phyloP scores from a whole-genome alignment of 1,140 invertebrate species.

The Macrobrachium nipponense region DNA sequence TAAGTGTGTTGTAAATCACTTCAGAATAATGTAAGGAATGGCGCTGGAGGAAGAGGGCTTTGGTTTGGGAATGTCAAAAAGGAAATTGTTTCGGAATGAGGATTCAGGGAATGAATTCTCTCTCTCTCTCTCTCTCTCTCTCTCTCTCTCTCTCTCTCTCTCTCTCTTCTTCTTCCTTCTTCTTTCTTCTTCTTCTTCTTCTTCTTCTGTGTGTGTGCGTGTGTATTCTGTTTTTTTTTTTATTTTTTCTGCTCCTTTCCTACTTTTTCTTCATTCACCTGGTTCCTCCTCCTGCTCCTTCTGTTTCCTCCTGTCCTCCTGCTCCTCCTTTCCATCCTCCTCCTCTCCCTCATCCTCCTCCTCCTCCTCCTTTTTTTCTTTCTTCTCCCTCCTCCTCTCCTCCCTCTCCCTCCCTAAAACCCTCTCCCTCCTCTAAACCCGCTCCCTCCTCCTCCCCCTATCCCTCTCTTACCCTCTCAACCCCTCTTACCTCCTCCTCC shows the following conservation, averaged over 20 bases:
- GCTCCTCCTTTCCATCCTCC: background rate
- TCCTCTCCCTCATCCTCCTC: background rate
- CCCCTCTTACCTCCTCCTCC: background rate
- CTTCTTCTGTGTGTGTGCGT: background rate
- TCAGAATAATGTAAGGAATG: too few relatives aligned
- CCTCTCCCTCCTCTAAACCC: conserved; percentile 72
- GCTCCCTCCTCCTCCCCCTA: background rate
- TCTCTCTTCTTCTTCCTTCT: background rate
- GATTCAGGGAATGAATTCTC: background rate
- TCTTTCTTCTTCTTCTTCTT: too few relatives aligned
- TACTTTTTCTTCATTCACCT: background rate
- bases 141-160: conserved; percentile 8
- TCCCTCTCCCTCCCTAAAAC: conserved; percentile 6
- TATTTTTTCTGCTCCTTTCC: background rate
- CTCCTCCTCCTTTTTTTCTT: background rate
- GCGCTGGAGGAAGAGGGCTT: too few relatives aligned
- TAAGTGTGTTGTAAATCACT: too few relatives aligned
- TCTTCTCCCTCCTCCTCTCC: background rate
- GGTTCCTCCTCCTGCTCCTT: background rate
- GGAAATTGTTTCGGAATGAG: too few relatives aligned
- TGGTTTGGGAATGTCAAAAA: too few relatives aligned
- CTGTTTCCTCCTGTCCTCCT: background rate
- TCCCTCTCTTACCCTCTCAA: too few relatives aligned
- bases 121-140: background rate
- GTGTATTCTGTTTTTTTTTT: background rate